Base-by-base conservation (phyloP, 2,797 vertebrate genomes). In the Diplodus sargus region DNA sequence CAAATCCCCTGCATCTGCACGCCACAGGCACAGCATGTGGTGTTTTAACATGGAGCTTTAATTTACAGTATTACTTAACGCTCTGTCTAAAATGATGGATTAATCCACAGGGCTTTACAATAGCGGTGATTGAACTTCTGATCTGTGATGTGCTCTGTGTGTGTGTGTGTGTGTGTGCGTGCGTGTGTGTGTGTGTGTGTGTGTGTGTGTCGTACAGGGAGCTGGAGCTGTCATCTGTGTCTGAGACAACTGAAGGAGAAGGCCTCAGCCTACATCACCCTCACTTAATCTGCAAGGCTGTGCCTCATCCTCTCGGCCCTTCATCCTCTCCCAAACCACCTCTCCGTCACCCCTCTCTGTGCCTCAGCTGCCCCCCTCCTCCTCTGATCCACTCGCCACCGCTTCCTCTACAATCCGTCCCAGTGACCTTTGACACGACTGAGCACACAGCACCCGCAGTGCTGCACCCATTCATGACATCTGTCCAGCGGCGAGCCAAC, bases 161-260 rank as follows among this genome's bases (percentile, higher is more conserved):
- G 75, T 83, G 70, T 76, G 67, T 85, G 59, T 72, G 34, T 62
- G 53, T 83, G 67, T 68, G 63, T 78, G 67, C 84, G 58, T 71
- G 59, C 66, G 64, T 79, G 59, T 70, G 64, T 79, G 64, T 78
- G 64, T 72, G 76, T 83, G 72, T 78, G 69, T 85, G 62, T 74
- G 43, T 65, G 56, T 84, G 70, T 70, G 61, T 88, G 63, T 84
- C 58, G 63, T 72, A 8, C 93, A 97, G 97, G 97, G 84, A 98
- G 97, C 90, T 98, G 97, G 97, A 98, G 97, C 84, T 98, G 97
- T 92, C 97, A 98, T 92, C 94, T 98, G 88, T 98, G 97, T 94
- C 94, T 98, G 85, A 95, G 96, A 92, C 97, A 98, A 92, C 95
- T 98, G 91, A 98, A 97, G 89, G 97, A 98, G 87, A 98, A 97